A percentile compares a stretch with the other conserved stretches of the same genome.
These are phyloP conservation scores for Atractosteus spatula DNA, from an alignment of 2,113 vertebrate species.

Conservation along the genomic window DNA sequence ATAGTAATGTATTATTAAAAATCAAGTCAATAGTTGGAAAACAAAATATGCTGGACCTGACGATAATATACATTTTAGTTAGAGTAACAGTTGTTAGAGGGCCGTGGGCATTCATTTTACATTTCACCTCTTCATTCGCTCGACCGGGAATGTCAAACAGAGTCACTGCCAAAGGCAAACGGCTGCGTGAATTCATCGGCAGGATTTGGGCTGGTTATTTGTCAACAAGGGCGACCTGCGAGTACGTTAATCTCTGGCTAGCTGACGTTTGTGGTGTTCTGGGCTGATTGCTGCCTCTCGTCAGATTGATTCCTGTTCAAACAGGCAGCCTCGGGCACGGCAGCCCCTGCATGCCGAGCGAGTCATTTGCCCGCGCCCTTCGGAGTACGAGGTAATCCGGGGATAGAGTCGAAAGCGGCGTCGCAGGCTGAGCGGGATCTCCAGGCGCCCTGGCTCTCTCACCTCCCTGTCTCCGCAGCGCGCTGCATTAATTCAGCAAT, in stretches of 20 bases:
- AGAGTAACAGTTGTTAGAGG: no score
- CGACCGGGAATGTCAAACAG: slow-evolving; percentile 21
- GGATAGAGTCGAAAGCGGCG: slow-evolving; percentile 56
- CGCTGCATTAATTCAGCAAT: slow-evolving; percentile 38
- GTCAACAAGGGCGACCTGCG: slow-evolving; percentile 49
- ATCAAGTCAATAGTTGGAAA: no score
- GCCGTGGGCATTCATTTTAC: no score
- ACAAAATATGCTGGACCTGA: no score
- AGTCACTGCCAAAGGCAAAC: slow-evolving; percentile 67
- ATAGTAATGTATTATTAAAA: no score
- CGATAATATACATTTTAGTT: no score
- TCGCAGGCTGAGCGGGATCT: slow-evolving; percentile 40
- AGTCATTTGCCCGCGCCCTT: slow-evolving; percentile 44
- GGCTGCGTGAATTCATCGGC: slow-evolving; percentile 65
- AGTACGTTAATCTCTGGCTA: slow-evolving; percentile 32
- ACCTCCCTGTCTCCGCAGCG: slow-evolving; percentile 17
- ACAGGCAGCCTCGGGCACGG: slow-evolving; percentile 47
- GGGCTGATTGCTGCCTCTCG: slow-evolving; percentile 34
- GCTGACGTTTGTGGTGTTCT: slow-evolving; percentile 36
- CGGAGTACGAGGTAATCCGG: slow-evolving; percentile 50
- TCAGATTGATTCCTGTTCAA: slow-evolving; percentile 70
- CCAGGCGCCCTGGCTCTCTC: slow-evolving; percentile 25
- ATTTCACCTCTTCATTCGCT: not conserved
- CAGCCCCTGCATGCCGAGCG: slow-evolving; percentile 61
- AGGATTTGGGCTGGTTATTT: slow-evolving; percentile 56